Conservation (phyloP, 2,797 vertebrate species). For the Catharus ustulatus region DNA sequence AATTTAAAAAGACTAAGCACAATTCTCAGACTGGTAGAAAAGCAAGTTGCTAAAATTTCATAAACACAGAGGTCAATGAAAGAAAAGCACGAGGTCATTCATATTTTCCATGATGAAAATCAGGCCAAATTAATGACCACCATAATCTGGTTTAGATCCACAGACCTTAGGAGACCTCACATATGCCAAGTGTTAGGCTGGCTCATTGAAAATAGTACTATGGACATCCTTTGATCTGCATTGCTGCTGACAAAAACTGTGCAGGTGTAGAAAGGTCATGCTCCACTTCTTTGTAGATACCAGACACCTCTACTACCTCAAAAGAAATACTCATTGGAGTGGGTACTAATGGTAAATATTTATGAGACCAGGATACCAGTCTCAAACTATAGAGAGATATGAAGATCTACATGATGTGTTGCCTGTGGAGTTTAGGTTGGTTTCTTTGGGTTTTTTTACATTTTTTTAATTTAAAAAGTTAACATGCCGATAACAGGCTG, state of each 20-base stretch:
- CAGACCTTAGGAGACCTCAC: neutral
- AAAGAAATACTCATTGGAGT: neutral
- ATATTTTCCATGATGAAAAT: neutral
- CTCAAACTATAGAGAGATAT: neutral
- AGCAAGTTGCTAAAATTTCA: neutral
- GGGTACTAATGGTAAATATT: neutral
- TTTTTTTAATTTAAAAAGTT: neutral
- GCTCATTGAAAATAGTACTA: neutral
- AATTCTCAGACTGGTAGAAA: neutral
- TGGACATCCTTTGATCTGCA: neutral
- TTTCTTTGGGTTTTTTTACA: neutral
- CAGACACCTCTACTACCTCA: neutral
- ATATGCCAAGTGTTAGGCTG: neutral
- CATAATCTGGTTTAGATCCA: neutral
- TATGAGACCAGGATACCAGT: neutral
- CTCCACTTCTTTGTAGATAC: neutral
- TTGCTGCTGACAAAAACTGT: neutral
- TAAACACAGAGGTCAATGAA: neutral
- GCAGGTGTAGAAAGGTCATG: neutral
- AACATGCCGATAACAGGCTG: neutral
- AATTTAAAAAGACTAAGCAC: neutral
- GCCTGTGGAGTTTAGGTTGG: neutral
- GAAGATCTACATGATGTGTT: neutral
- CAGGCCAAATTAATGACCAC: neutral
- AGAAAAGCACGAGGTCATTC: neutral